phyloP scores from a whole-genome alignment of 2,888 invertebrate species.

The Hirtodrosophila duncani region DNA sequence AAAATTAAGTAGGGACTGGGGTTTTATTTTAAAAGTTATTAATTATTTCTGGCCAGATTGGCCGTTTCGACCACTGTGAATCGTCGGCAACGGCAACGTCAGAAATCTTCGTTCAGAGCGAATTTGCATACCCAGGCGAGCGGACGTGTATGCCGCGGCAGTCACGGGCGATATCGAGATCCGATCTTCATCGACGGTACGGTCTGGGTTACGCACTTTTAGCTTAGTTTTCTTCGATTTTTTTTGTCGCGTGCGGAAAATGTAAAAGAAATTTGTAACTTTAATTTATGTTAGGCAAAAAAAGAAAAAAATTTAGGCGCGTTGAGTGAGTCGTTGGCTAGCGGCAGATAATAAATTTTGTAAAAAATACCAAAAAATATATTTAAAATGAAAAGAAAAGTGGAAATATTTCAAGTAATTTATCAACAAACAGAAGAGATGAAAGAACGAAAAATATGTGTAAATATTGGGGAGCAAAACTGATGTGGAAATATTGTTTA shows the following conservation, averaged over 20 bases:
- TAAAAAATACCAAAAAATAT: conserved; percentile 50
- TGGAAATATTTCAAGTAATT: conserved; percentile 43
- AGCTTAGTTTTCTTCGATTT: conserved; percentile 18
- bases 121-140: conserved; percentile 58
- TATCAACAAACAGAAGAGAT: conserved; percentile 47
- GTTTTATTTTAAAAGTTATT: too few species aligned
- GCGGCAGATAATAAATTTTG: conserved; percentile 53
- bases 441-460: conserved; percentile 36
- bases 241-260: too few species aligned
- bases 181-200: conserved; percentile 23
- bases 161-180: too few species aligned
- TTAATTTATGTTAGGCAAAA: conserved; percentile 54
- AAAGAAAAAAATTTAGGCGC: too few species aligned
- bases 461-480: conserved; percentile 12
- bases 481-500: conserved; percentile 24
- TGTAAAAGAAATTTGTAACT: conserved; percentile 47
- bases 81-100: conserved; percentile 7
- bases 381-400: conserved; percentile 37
- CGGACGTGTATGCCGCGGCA: conserved; percentile 51
- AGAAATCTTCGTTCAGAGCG: conserved; percentile 59
- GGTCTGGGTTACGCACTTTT: conserved; percentile 17
- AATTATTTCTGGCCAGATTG: background rate
- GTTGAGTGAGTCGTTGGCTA: conserved; percentile 38
- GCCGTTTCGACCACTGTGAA: conserved; percentile 8
- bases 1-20: too few species aligned